These are phyloP conservation scores for Oxyscelio sp. DNA, from an alignment of 2,888 invertebrate genomes.

Conservation along the genomic window DNA sequence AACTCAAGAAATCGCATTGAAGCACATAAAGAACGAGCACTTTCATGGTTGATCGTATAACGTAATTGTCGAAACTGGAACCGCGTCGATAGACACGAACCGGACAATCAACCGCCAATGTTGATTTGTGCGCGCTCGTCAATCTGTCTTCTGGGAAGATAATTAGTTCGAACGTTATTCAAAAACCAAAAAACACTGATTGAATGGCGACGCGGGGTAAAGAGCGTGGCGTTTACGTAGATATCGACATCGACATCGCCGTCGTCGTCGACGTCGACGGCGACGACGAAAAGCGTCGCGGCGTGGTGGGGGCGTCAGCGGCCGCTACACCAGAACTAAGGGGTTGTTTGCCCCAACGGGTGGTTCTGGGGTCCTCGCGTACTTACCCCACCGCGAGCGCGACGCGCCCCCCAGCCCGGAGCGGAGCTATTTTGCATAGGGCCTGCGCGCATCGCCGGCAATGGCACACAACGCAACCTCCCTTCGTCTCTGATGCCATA, in stretches of 20 bases:
- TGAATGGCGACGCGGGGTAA: conserved; percentile 31
- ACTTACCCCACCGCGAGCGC: conserved; percentile 75
- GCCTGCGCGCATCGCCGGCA: conserved; percentile 86
- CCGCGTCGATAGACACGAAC: background rate
- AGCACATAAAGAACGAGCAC: too few species aligned
- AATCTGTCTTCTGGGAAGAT: too few species aligned
- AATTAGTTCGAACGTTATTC: conserved; percentile 33
- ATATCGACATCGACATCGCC: conserved; percentile 80
- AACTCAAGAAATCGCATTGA: too few species aligned
- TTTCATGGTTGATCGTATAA: background rate
- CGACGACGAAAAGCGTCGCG: conserved; percentile 83
- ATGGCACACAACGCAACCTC: conserved; percentile 70
- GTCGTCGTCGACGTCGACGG: conserved; percentile 78
- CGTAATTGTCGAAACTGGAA: background rate
- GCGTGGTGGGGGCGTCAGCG: conserved; percentile 88
- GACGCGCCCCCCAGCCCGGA: conserved; percentile 74
- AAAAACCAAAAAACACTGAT: conserved; percentile 16
- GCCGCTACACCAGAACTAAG: conserved; percentile 88
- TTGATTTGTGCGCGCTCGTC: background rate
- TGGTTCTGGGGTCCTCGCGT: conserved; percentile 83
- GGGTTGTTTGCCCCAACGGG: conserved; percentile 87
- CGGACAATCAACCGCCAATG: too few species aligned
- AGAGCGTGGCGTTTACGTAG: conserved; percentile 80
- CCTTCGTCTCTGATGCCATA: conserved; percentile 56
- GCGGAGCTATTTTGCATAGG: conserved; percentile 87